Evolutionary conservation across 1,140 invertebrate species (phyloP).

Genomic region (Drosophila funebris): DNA sequence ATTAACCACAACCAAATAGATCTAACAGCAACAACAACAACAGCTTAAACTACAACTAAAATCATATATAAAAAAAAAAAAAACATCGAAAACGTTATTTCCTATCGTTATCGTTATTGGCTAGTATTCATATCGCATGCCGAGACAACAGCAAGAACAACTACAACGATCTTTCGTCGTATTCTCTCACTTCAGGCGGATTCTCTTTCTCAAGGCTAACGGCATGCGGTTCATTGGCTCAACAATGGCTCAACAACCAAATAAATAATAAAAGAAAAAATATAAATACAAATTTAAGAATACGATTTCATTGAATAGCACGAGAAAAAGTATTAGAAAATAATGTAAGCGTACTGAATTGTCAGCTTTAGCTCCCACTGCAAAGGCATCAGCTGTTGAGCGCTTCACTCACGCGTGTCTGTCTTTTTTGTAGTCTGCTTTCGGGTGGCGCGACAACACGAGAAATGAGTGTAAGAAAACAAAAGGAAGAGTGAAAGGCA

Average conservation of each 20-base stretch:
- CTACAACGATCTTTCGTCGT: too few species aligned
- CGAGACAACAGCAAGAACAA: too few species aligned
- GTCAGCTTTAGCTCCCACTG: too few species aligned
- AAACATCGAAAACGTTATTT: not conserved
- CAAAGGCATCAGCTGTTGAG: not conserved
- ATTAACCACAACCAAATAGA: slow-evolving; percentile 50
- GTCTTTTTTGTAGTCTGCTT: slow-evolving; percentile 22
- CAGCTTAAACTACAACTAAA: not conserved
- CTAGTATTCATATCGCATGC: too few species aligned
- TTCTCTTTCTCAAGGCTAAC: slow-evolving; percentile 57
- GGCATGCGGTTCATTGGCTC: slow-evolving; percentile 66
- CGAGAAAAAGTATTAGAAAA: too few species aligned
- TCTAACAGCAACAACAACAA: not conserved
- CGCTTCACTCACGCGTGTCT: not conserved
- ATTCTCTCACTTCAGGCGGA: not conserved
- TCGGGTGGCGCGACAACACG: not conserved
- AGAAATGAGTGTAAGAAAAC: not conserved
- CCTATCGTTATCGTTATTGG: not conserved
- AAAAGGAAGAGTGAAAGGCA: not conserved
- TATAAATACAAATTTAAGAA: too few species aligned
- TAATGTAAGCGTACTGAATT: too few species aligned
- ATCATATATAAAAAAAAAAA: not conserved
- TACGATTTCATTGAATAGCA: too few species aligned
- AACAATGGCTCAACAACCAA: slow-evolving; percentile 69
- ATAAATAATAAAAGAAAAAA: slow-evolving; percentile 83